Evolutionary conservation across 2,797 vertebrate genomes (phyloP), one percentile per base, ranked within the genome.

Genomic region (Urophycis tenuis): DNA sequence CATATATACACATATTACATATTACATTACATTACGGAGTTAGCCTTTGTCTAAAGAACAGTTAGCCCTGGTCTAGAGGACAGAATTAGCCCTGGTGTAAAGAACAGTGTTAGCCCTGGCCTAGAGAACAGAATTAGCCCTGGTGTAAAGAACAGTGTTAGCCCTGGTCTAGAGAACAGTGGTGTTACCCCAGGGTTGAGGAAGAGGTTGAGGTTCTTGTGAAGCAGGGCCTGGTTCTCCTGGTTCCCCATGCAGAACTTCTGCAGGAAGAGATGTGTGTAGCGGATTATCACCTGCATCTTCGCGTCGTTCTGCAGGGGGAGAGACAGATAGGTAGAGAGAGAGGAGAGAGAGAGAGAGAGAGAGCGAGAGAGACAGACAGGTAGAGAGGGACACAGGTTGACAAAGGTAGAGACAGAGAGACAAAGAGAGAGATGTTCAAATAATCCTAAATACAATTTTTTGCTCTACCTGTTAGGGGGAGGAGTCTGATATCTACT

Each of bases 281-380:
- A 95, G 81, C 91, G 95, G 85, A 99, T 94, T 85, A 99, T 96
- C 92, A 98, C 97, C 91, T 92, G 91, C 97, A 99, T 99, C 94
- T 99, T 99, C 85, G 89, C 83, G 12, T 99, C 97, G 0, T 92
- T 94, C 97, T 99, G 90, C 70, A 3, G 77, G 83, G 2, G 75
- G 70, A 0, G 8, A 22, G 12, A 74, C 79, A 14, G 8, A 12
- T 8, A 60, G 25, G 73, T 35, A 85, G 30, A 25, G 17, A 17
- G 30, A 77, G 29, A 72, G 36, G n/a, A 25, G 17, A 77, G 32
- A 25, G 9, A 71, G 60, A 15, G 2, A 60, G 74, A 25, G 7
- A 25, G 53, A 60, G 5, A n/a, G 60, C 10, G 7, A 64, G 60
- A 29, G 1, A 64, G 60, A 29, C n/a, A 64, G 60, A 29, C n/a